Evolutionary conservation across 2,797 vertebrate genomes (phyloP).

Genomic region (Benthosema pterotum): DNA sequence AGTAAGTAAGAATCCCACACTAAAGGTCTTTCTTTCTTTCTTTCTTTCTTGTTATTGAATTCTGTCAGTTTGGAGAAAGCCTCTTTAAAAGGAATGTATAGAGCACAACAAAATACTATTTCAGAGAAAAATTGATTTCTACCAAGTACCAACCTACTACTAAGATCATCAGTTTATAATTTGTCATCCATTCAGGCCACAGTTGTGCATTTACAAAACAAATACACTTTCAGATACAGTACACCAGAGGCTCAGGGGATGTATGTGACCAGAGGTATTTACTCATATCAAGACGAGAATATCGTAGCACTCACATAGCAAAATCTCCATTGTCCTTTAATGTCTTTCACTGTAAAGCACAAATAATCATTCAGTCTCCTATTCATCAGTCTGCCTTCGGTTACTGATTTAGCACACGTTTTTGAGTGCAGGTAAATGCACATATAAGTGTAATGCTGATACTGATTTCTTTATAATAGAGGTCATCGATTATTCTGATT

Average conservation of each 20-base stretch:
- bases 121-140: background rate
- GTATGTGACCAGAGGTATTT: constrained; percentile 18
- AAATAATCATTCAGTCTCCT: constrained; percentile 22
- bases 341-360: constrained; percentile 24
- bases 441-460: background rate
- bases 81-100: background rate
- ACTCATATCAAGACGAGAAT: constrained; percentile 20
- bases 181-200: constrained; percentile 22
- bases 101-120: constrained; percentile 5
- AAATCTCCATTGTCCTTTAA: constrained; percentile 30
- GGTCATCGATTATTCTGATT: constrained; percentile 44
- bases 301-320: constrained; percentile 26
- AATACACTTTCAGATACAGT: constrained; percentile 10
- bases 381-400: constrained; percentile 24
- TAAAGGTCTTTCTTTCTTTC: constrained; percentile 1
- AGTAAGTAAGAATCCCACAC: constrained; percentile 2
- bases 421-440: constrained; percentile 3
- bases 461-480: constrained; percentile 15
- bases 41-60: too few relatives aligned
- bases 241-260: constrained; percentile 3
- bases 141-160: too few relatives aligned
- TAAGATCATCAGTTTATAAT: too few relatives aligned
- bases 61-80: background rate
- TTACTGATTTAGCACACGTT: background rate
- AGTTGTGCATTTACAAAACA: constrained; percentile 18